A percentile compares a stretch with the other conserved stretches of the same genome.
phyloP scores from a whole-genome alignment of 2,797 vertebrate genomes.

The Syncerus caffer region DNA sequence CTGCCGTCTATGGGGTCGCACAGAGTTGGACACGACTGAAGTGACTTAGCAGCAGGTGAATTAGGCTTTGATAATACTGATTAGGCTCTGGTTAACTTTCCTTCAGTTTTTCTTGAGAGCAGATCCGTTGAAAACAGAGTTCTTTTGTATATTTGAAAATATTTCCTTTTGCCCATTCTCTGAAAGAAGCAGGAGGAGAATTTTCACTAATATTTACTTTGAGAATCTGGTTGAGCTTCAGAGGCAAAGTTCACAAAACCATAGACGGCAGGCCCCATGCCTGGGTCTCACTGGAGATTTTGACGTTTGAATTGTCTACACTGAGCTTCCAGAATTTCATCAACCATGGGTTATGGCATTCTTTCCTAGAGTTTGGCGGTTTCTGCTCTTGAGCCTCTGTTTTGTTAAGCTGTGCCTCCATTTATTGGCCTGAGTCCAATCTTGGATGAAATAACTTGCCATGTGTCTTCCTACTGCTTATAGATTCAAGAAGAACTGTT shows the following conservation, averaged over 20 bases:
- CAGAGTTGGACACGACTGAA: no score
- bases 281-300: not conserved
- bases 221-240: not conserved
- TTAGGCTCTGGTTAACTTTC: not conserved
- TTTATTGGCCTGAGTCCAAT: not conserved
- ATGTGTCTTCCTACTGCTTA: not conserved
- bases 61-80: no score
- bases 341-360: not conserved
- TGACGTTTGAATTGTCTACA: not conserved
- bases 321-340: not conserved
- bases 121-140: not conserved
- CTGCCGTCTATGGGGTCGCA: no score
- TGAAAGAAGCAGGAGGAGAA: not conserved
- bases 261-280: rapidly evolving
- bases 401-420: not conserved
- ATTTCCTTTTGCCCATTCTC: not conserved
- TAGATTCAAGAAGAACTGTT: not conserved
- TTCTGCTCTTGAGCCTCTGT: not conserved
- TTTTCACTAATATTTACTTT: not conserved
- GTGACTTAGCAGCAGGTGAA: not conserved
- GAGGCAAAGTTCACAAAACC: not conserved
- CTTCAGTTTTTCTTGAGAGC: not conserved
- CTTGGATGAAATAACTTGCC: not conserved
- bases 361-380: not conserved
- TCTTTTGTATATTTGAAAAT: not conserved